A percentile compares a stretch with the other conserved stretches of the same genome.
Evolutionary conservation across 1,140 invertebrate species (phyloP).

Genomic region (Vanessa tameamea): DNA sequence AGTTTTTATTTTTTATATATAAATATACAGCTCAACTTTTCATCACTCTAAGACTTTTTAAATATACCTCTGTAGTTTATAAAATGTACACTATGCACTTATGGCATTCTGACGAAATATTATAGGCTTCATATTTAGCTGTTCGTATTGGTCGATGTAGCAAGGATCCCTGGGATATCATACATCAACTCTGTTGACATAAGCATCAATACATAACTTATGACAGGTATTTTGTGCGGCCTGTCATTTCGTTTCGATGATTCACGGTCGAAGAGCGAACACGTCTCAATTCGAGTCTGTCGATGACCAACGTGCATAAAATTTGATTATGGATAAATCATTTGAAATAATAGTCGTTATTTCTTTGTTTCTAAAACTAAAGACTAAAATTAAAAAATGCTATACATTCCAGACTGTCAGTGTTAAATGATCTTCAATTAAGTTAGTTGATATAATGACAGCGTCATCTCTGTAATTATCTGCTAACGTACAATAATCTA

Average conservation of each 20-base stretch:
- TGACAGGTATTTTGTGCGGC: conserved; percentile 18
- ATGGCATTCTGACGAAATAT: not conserved
- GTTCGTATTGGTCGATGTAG: not conserved
- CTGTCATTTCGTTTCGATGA: conserved; percentile 17
- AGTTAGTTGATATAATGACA: too few species aligned
- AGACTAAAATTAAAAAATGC: too few species aligned
- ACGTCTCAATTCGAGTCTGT: conserved; percentile 11
- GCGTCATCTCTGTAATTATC: too few species aligned
- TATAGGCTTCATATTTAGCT: not conserved
- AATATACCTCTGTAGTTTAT: not conserved
- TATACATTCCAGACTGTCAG: too few species aligned
- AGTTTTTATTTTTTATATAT: too few species aligned
- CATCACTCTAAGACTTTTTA: too few species aligned
- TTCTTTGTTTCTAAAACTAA: not conserved
- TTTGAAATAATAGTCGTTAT: not conserved
- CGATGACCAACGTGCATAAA: not conserved
- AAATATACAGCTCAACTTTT: too few species aligned
- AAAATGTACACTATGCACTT: not conserved
- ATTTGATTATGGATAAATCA: not conserved
- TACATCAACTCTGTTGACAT: conserved; percentile 2
- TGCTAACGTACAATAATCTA: too few species aligned
- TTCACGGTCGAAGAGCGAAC: conserved; percentile 13
- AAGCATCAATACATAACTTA: conserved; percentile 13
- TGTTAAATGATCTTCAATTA: too few species aligned
- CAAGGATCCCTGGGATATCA: not conserved